A percentile compares a stretch with the other conserved stretches of the same genome.
Evolutionary conservation across 2,888 invertebrate species (phyloP).

Genomic region (Clostera curtula): DNA sequence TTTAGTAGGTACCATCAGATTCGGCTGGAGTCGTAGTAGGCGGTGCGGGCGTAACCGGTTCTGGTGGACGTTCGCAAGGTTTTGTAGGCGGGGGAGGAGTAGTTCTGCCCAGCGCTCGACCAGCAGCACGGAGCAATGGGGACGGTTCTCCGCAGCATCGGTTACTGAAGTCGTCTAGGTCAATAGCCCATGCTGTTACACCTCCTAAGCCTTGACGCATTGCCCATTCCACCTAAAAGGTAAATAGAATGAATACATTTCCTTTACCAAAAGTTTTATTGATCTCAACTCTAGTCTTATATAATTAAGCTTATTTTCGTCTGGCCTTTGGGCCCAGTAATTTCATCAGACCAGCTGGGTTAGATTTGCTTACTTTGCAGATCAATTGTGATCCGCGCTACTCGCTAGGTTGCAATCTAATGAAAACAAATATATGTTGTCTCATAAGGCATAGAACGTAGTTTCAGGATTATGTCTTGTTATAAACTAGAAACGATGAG

Average conservation of each 20-base stretch:
- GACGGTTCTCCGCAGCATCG: conserved; percentile 87
- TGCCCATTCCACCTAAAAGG: conserved; percentile 80
- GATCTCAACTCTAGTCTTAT: too few relatives aligned
- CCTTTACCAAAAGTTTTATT: too few relatives aligned
- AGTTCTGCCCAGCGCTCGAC: conserved; percentile 81
- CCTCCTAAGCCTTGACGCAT: conserved; percentile 84
- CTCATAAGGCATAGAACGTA: too few relatives aligned
- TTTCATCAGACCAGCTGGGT: too few relatives aligned
- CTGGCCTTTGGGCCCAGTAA: too few relatives aligned
- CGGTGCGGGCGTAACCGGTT: conserved; percentile 83
- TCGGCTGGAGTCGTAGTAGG: conserved; percentile 81
- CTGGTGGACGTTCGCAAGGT: conserved; percentile 80
- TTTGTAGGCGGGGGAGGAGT: conserved; percentile 66
- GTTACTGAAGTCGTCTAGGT: conserved; percentile 91
- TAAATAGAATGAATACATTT: background rate
- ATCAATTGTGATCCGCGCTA: too few relatives aligned
- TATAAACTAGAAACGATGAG: background rate
- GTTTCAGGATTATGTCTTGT: too few relatives aligned
- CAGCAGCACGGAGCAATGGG: conserved; percentile 85
- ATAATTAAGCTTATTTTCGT: too few relatives aligned
- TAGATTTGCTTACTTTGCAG: too few relatives aligned
- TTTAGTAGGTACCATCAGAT: conserved; percentile 41
- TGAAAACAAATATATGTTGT: too few relatives aligned
- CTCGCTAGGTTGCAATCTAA: too few relatives aligned
- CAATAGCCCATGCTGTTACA: conserved; percentile 90